These are phyloP conservation scores for Lepilemur ruficaudatus DNA, from an alignment of 2,797 vertebrate species.

Conservation along the genomic window DNA sequence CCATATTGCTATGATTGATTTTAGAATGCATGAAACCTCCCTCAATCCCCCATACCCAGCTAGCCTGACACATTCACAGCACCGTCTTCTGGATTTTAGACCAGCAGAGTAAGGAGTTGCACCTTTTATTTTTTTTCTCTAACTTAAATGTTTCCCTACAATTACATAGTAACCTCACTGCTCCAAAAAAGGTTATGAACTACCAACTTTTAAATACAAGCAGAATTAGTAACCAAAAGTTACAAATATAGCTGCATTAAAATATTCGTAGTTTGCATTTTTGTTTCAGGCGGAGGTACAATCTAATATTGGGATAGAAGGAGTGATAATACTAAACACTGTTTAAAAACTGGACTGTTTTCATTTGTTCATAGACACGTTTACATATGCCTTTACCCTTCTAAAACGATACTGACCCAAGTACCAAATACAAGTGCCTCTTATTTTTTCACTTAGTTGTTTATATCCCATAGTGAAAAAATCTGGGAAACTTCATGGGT, in stretches of 20 bases:
- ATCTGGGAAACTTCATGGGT: not conserved
- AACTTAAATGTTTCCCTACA: not conserved
- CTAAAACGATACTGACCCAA: not conserved
- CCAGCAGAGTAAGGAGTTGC: not conserved
- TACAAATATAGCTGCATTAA: not conserved
- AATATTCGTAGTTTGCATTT: not conserved
- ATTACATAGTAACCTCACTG: not conserved
- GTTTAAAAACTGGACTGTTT: not conserved
- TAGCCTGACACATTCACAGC: fast-evolving
- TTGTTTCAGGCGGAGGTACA: not conserved
- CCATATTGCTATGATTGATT: not conserved
- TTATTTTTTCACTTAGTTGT: not conserved
- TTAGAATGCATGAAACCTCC: not conserved
- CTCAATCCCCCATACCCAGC: not conserved
- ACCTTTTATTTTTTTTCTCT: not conserved
- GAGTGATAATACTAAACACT: not conserved
- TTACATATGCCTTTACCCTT: not conserved
- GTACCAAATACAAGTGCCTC: not conserved
- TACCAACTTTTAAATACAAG: not conserved
- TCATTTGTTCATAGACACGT: not conserved
- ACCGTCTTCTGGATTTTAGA: not conserved
- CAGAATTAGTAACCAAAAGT: not conserved
- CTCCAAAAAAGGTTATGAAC: not conserved
- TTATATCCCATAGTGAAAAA: not conserved
- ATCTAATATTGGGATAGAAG: not conserved